These are phyloP conservation scores for Melikaiella ostensackeni DNA, from an alignment of 2,888 invertebrate genomes.

Conservation along the genomic window DNA sequence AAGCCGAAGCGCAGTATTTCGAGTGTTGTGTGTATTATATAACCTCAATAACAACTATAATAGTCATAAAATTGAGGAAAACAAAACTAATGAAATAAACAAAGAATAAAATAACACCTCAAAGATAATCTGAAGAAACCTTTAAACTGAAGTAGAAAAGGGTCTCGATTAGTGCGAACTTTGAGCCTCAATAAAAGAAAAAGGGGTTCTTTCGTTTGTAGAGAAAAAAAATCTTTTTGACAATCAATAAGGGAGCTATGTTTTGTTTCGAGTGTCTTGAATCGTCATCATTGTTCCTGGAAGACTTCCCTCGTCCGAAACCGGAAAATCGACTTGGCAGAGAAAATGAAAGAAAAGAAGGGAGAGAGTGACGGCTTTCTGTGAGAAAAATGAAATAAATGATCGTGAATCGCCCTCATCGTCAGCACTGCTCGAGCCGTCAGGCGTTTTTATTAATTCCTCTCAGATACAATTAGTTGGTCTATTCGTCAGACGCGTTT, in stretches of 20 bases:
- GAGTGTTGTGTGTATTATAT: too few species aligned
- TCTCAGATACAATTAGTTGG: slow-evolving; percentile 77
- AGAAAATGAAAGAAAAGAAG: slow-evolving; percentile 50
- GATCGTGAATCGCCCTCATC: slow-evolving; percentile 66
- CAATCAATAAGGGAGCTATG: slow-evolving; percentile 14
- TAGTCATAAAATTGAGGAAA: not conserved
- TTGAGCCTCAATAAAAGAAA: not conserved
- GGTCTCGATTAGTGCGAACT: not conserved
- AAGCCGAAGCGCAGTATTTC: too few species aligned
- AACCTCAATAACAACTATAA: too few species aligned
- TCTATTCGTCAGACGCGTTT: slow-evolving; percentile 77
- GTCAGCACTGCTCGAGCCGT: slow-evolving; percentile 59
- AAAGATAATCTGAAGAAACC: not conserved
- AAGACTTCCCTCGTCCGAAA: slow-evolving; percentile 41
- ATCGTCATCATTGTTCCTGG: slow-evolving; percentile 34
- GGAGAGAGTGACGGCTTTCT: slow-evolving; percentile 59
- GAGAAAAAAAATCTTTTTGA: slow-evolving; percentile 19
- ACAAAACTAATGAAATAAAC: not conserved
- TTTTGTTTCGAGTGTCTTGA: slow-evolving; percentile 33
- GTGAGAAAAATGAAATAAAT: slow-evolving; percentile 71
- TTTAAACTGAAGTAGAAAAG: not conserved
- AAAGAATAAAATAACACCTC: not conserved
- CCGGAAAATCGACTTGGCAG: slow-evolving; percentile 57
- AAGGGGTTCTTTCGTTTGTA: not conserved
- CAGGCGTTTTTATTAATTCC: slow-evolving; percentile 76